Conservation (phyloP, 2,888 invertebrate genomes). For the Lasius platythorax region DNA sequence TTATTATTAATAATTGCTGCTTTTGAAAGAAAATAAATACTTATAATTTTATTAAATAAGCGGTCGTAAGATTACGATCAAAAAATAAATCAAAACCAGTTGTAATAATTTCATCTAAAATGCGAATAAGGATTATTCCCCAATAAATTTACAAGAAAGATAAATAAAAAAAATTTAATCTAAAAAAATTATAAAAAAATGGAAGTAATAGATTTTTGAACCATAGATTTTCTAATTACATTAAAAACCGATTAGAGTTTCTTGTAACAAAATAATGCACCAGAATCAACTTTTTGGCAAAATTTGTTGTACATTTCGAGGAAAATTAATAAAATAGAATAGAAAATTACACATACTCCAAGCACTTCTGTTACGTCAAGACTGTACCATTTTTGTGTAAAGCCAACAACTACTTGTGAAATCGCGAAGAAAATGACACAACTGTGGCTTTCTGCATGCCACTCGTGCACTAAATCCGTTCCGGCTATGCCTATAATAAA, state of each 20-base stretch:
- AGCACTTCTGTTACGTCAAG: background rate
- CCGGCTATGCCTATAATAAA: conserved; percentile 48
- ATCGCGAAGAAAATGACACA: conserved; percentile 43
- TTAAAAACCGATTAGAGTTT: background rate
- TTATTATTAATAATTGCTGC: background rate
- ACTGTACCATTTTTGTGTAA: conserved; percentile 27
- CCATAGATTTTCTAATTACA: background rate
- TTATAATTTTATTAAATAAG: background rate
- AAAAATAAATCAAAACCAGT: background rate
- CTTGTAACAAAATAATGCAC: background rate
- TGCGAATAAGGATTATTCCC: background rate
- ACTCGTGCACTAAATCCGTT: conserved; percentile 65
- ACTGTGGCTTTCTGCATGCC: conserved; percentile 53
- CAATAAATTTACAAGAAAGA: conserved; percentile 4
- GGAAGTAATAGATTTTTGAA: background rate
- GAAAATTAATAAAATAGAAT: conserved; percentile 36
- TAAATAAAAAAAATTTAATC: background rate
- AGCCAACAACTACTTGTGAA: conserved; percentile 46
- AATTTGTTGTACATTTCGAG: background rate
- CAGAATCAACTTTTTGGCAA: background rate
- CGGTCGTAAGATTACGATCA: background rate
- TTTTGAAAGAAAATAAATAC: background rate
- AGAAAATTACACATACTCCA: conserved; percentile 23
- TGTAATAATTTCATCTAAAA: background rate
- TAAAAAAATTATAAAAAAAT: background rate